A percentile compares a stretch with the other conserved stretches of the same genome.
phyloP scores from a whole-genome alignment of 2,113 vertebrate species.

The Piprites chloris region DNA sequence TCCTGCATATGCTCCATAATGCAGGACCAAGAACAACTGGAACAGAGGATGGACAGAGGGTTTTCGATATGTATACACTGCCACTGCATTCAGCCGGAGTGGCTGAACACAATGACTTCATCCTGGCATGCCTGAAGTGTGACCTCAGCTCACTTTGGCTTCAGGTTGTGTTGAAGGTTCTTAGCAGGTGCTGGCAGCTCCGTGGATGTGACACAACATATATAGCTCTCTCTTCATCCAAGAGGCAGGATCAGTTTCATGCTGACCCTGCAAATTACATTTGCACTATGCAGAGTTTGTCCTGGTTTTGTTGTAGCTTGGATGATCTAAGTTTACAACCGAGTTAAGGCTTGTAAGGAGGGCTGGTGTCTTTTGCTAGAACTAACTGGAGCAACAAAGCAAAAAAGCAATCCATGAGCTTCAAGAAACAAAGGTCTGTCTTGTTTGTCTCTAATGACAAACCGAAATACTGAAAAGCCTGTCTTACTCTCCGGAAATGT shows the following conservation, averaged over 20 bases:
- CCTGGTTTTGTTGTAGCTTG: constrained; percentile 35
- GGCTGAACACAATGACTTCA: constrained; percentile 44
- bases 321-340: constrained; percentile 38
- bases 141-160: constrained; percentile 56
- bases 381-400: not conserved
- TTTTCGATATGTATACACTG: not conserved
- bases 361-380: not conserved
- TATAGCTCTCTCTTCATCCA: constrained; percentile 52
- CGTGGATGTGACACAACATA: constrained; percentile 45
- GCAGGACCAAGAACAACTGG: not conserved
- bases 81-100: not conserved
- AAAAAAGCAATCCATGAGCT: not conserved
- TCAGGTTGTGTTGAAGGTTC: constrained; percentile 50
- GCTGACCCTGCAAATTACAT: constrained; percentile 55
- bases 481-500: not conserved
- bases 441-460: not conserved
- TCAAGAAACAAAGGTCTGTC: not conserved
- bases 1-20: not conserved
- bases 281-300: constrained; percentile 38
- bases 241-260: constrained; percentile 30
- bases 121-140: constrained; percentile 17
- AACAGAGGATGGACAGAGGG: not conserved
- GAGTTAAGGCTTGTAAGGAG: constrained; percentile 22
- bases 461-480: not conserved
- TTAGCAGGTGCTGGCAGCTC: constrained; percentile 61